Evolutionary conservation across 2,113 vertebrate species (phyloP).

Genomic region (Saimiri boliviensis): DNA sequence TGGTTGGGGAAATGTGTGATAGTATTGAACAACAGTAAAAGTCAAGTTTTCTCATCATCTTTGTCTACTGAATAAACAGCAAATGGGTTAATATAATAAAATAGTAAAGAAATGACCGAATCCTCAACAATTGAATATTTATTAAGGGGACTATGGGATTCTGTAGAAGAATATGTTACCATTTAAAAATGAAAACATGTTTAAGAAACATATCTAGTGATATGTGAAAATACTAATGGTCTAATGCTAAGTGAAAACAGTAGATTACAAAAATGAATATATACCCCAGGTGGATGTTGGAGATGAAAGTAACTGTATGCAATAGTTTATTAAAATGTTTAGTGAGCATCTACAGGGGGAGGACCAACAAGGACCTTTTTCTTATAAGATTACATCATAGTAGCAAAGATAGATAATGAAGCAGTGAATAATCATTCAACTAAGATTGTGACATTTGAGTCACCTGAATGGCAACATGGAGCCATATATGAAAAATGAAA

Average conservation of each 20-base stretch:
- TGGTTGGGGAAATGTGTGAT: neutral
- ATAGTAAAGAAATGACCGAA: neutral
- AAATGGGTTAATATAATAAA: neutral
- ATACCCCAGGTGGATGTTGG: neutral
- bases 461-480: neutral
- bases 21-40: neutral
- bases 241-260: neutral
- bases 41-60: neutral
- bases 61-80: conserved; percentile 14
- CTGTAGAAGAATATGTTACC: neutral
- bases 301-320: neutral
- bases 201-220: neutral
- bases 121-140: neutral
- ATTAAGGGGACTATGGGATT: neutral
- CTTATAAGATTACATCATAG: neutral
- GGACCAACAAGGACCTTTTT: neutral
- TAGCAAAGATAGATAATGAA: neutral
- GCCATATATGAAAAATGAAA: neutral
- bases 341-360: neutral
- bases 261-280: neutral
- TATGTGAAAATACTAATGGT: neutral
- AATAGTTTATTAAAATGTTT: neutral
- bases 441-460: neutral
- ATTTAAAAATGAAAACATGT: neutral
- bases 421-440: neutral